A percentile compares a stretch with the other conserved stretches of the same genome.
Evolutionary conservation across 1,140 invertebrate genomes (phyloP).

Genomic region (Aradophagus sp.): DNA sequence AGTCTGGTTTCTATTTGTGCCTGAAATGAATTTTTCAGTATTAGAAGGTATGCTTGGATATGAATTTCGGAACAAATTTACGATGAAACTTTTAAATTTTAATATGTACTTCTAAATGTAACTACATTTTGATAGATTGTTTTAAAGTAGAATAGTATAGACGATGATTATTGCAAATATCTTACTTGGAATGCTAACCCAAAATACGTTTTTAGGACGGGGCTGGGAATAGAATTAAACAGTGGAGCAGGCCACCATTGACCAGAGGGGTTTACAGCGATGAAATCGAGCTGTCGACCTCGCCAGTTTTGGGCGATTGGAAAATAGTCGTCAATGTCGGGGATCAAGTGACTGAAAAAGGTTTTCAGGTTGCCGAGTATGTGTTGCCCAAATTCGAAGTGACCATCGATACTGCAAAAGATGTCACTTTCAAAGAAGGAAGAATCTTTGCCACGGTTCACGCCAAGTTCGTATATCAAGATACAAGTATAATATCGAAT

Average conservation of each 20-base stretch:
- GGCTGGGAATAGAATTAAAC: conserved; percentile 86
- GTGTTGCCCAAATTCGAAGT: conserved; percentile 95
- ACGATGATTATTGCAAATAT: background rate
- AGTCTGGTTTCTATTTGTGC: no score
- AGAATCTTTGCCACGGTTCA: conserved; percentile 85
- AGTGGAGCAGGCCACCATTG: conserved; percentile 82
- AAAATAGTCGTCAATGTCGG: conserved; percentile 80
- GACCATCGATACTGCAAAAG: conserved; percentile 84
- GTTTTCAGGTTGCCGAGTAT: conserved; percentile 91
- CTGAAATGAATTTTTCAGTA: no score
- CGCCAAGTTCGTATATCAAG: conserved; percentile 81
- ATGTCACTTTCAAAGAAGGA: conserved; percentile 86
- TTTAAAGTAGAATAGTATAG: no score
- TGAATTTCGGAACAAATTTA: no score
- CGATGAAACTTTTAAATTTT: no score
- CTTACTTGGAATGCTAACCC: no score
- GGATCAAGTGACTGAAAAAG: conserved; percentile 81
- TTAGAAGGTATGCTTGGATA: no score
- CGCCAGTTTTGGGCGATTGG: conserved; percentile 95
- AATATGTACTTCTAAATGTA: no score
- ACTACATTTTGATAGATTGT: no score
- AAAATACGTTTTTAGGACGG: conserved; percentile 81
- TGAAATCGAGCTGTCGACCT: conserved; percentile 86
- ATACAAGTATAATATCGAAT: background rate
- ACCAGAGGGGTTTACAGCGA: conserved; percentile 85